Base-by-base conservation (phyloP, 2,797 vertebrate genomes). In the Coranthus polyacanthus region DNA sequence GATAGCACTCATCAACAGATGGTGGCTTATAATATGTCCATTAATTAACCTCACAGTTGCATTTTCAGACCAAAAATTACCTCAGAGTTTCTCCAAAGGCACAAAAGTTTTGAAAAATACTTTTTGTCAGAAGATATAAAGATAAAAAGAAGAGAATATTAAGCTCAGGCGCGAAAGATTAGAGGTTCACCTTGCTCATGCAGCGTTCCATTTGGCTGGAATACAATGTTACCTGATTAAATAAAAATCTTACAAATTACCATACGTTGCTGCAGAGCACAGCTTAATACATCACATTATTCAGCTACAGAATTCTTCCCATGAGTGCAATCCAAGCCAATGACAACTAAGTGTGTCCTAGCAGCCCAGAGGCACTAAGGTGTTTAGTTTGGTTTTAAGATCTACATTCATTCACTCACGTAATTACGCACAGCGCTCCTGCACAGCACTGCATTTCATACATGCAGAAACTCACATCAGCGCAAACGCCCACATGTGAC, bases 251-350 rank as follows among this genome's bases (percentile, higher is more conserved):
- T 65, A 65, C 73, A 86, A 88, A 89, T 91, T 81, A 91, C 75
- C 82, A 79, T 88, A 81, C 68, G 78, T 81, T 75, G 82, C 78
- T 64, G 79, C 82, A 63, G 81, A 84, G 86, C 72, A 73, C 64
- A 65, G 85, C 79, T 75, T 88, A 84, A 90, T 88, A 75, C 73
- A 85, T 83, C 81, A 87, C 82, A 86, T 90, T 84, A 85, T 88
- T 88, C 86, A 69, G 81, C 74, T 20, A n/a, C 66, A 21, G 51
- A 78, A 80, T 81, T 75, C 75, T 56, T 85, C 86, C 85, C 86
- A 72, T 55, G 89, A 84, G 87, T 74, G 62, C 83, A 75, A 90
- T 88, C 73, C 75, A 67, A 83, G 77, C 78, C 85, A 84, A 85
- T 88, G 88, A 88, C 84, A 88, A 82, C 75, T 47, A 64, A 79